These are phyloP conservation scores for Rafetus swinhoei DNA, from an alignment of 2,113 vertebrate genomes.

Conservation along the genomic window DNA sequence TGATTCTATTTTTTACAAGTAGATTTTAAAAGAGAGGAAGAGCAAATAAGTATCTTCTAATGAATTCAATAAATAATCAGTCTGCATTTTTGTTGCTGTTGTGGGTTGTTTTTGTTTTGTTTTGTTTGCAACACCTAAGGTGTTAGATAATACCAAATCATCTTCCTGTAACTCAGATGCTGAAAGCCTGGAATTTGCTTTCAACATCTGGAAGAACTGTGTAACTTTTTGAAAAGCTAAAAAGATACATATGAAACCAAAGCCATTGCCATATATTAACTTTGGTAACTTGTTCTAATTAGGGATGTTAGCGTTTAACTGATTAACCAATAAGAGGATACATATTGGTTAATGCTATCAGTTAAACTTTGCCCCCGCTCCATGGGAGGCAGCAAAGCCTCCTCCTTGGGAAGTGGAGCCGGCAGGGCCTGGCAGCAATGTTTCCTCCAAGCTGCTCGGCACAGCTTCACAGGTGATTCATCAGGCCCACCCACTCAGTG, in stretches of 20 bases:
- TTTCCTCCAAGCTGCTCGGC: too few species aligned
- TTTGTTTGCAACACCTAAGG: not conserved
- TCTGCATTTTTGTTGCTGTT: too few species aligned
- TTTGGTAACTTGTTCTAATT: not conserved
- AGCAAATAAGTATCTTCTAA: not conserved
- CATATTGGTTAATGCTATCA: too few species aligned
- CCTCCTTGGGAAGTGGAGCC: too few species aligned
- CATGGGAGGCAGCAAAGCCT: too few species aligned
- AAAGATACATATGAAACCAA: rapidly evolving
- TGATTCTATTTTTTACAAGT: not conserved
- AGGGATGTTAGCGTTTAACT: too few species aligned
- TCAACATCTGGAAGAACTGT: not conserved
- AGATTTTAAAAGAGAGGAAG: not conserved
- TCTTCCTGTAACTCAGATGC: rapidly evolving
- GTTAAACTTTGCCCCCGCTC: too few species aligned
- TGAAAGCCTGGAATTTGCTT: not conserved
- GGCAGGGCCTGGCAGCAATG: too few species aligned
- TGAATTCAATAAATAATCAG: not conserved
- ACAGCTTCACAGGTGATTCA: too few species aligned
- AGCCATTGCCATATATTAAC: not conserved
- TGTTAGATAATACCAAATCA: rapidly evolving
- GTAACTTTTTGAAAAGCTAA: not conserved
- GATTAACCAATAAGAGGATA: too few species aligned
- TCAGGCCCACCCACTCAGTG: too few species aligned
- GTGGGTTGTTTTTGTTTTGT: too few species aligned